A percentile compares a stretch with the other conserved stretches of the same genome.
phyloP scores from a whole-genome alignment of 2,888 invertebrate genomes.

The Ashinkailepas kermadecensis region DNA sequence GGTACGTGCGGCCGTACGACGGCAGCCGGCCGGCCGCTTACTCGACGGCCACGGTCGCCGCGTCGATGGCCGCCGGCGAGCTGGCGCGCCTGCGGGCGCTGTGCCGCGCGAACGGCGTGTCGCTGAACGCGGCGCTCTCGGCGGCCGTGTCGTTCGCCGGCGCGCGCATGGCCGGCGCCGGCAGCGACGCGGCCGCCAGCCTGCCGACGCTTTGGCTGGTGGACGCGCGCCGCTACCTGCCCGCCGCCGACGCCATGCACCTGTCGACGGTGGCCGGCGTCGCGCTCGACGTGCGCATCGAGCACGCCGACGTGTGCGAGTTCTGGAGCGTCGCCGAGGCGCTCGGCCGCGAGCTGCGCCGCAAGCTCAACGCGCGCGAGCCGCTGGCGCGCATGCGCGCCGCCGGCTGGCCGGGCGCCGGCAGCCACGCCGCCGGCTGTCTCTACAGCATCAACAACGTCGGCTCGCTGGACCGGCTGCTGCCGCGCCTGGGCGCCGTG shows the following conservation, averaged over 20 bases:
- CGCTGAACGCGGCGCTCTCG: neutral
- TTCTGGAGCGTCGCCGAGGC: conserved; percentile 8
- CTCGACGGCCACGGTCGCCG: neutral
- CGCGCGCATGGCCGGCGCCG: neutral
- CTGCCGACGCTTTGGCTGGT: neutral
- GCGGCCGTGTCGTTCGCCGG: conserved; percentile 3
- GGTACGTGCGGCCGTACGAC: neutral
- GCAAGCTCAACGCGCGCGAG: neutral
- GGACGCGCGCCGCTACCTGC: neutral
- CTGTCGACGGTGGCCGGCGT: neutral
- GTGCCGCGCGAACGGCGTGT: neutral
- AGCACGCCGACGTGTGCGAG: neutral
- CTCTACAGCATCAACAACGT: conserved; percentile 10
- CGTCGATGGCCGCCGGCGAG: neutral
- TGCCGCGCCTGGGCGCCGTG: neutral
- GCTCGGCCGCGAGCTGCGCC: neutral
- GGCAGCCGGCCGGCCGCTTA: neutral
- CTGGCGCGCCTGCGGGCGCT: neutral
- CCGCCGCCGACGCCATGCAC: neutral
- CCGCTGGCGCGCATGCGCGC: neutral
- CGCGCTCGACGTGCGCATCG: neutral
- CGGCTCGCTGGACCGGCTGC: neutral
- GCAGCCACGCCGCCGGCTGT: neutral
- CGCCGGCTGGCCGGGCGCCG: neutral
- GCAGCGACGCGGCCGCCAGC: neutral